A percentile compares a stretch with the other conserved stretches of the same genome.
Conservation (phyloP, 1,140 invertebrate species). For the Ceratina calcarata region DNA sequence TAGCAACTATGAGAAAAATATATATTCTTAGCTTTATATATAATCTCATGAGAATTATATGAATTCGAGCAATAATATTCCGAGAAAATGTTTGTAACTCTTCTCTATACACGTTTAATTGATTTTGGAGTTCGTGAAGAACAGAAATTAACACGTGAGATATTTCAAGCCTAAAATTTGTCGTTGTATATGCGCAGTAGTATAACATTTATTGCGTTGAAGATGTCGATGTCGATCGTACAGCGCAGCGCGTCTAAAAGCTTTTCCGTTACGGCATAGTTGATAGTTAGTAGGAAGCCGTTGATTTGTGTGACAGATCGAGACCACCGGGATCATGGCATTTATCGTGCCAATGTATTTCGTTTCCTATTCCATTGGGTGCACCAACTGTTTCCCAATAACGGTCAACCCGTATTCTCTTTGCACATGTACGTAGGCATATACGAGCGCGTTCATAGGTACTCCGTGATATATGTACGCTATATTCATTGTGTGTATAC, state of each 20-base stretch:
- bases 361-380: conserved; percentile 41
- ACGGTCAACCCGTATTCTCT: conserved; percentile 34
- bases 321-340: conserved; percentile 1
- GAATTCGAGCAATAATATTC: too few species aligned
- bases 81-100: too few species aligned
- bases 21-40: too few species aligned
- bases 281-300: conserved; percentile 20
- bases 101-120: too few species aligned
- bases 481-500: background rate
- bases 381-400: conserved; percentile 58
- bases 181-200: too few species aligned
- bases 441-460: too few species aligned
- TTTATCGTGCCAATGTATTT: conserved; percentile 51
- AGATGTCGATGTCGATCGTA: conserved; percentile 26
- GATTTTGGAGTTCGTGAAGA: too few species aligned
- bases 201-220: background rate
- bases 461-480: too few species aligned
- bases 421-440: background rate
- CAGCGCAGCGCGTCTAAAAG: conserved; percentile 2
- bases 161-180: too few species aligned
- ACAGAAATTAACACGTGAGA: too few species aligned
- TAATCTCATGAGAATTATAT: too few species aligned
- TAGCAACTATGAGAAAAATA: too few species aligned
- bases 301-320: conserved; percentile 62
- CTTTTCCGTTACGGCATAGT: background rate